These are phyloP conservation scores for Eclectus roratus DNA, from an alignment of 2,113 vertebrate species.

Conservation along the genomic window DNA sequence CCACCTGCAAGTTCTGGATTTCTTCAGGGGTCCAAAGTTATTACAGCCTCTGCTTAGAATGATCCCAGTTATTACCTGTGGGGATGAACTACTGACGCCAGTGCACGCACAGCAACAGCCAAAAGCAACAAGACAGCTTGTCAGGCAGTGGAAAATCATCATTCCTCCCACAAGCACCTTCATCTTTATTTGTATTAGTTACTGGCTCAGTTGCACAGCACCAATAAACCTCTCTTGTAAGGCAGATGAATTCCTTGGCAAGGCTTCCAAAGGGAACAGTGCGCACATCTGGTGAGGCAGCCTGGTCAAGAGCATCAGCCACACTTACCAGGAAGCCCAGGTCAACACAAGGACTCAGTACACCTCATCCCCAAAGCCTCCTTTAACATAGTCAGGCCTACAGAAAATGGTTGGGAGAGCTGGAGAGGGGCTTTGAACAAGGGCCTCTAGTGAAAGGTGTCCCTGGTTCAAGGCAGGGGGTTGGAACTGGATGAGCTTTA, in stretches of 20 bases:
- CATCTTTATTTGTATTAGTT: neutral
- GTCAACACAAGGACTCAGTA: neutral
- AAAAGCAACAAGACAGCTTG: neutral
- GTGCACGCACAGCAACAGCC: neutral
- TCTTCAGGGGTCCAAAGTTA: neutral
- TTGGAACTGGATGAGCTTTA: neutral
- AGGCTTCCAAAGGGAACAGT: neutral
- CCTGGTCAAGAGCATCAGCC: neutral
- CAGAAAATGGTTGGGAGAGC: neutral
- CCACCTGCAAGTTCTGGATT: neutral
- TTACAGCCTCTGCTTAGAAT: neutral
- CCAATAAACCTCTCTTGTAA: neutral
- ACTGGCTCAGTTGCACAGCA: constrained; percentile 6
- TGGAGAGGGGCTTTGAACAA: neutral
- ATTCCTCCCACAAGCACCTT: neutral
- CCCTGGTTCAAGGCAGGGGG: neutral
- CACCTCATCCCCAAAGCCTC: neutral
- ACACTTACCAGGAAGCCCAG: neutral
- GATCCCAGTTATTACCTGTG: neutral
- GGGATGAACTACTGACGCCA: neutral
- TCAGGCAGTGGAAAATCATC: neutral
- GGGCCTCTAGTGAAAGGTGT: neutral
- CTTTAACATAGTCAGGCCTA: neutral
- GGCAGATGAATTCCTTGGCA: neutral
- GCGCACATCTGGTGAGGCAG: neutral